Evolutionary conservation across 1,140 invertebrate genomes (phyloP).

Genomic region (Vanessa atalanta): DNA sequence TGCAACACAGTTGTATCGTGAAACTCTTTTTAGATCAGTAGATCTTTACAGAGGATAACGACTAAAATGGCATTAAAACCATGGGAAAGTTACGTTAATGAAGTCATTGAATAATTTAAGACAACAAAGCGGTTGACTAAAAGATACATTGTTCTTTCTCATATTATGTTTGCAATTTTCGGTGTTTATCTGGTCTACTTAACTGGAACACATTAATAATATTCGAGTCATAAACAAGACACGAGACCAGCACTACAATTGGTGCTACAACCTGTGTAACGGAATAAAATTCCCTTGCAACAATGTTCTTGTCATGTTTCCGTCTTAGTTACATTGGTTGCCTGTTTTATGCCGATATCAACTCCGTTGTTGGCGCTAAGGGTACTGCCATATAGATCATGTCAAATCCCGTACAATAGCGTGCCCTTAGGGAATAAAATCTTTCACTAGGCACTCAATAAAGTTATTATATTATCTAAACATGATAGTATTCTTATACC

Average conservation of each 20-base stretch:
- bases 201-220: slow-evolving; percentile 35
- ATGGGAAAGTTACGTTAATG: slow-evolving; percentile 19
- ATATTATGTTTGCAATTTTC: neutral
- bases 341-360: slow-evolving; percentile 56
- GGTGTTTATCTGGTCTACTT: slow-evolving; percentile 11
- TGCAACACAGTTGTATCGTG: slow-evolving; percentile 15
- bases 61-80: slow-evolving; percentile 14
- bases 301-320: slow-evolving; percentile 59
- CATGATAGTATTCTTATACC: no score
- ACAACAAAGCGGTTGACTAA: neutral
- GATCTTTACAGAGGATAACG: slow-evolving; percentile 6
- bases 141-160: neutral
- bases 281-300: slow-evolving; percentile 50
- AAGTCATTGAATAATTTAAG: slow-evolving; percentile 3
- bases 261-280: slow-evolving; percentile 51
- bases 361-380: slow-evolving; percentile 20
- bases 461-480: no score
- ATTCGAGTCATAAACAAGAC: slow-evolving; percentile 39
- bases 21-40: slow-evolving; percentile 1
- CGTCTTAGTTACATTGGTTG: slow-evolving; percentile 52
- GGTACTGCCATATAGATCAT: slow-evolving; percentile 21
- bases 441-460: neutral
- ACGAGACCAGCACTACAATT: slow-evolving; percentile 48
- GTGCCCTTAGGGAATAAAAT: neutral
- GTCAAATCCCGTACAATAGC: slow-evolving; percentile 4